Base-by-base conservation (phyloP, 2,113 vertebrate species). In the Peromyscus polionotus region DNA sequence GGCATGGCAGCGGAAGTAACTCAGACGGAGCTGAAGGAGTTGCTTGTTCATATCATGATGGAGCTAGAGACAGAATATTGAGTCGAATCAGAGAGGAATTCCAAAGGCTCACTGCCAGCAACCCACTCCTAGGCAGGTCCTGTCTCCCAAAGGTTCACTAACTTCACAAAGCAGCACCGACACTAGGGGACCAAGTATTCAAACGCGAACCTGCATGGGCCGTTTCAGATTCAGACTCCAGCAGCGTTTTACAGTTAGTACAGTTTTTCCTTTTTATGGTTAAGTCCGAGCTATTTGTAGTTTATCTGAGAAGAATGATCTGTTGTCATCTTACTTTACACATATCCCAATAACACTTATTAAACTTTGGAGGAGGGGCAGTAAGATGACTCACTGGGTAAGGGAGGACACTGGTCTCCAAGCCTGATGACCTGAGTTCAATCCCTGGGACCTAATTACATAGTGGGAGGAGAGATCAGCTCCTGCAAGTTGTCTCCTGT, bases 251-350 rank as follows among this genome's bases (percentile, higher is more conserved):
- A 77, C 63, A 57, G 75, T 90, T 95, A 79, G 57, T 75, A 81
- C 79, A 63, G 57, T 61, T 84, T 63, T 42, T 10, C 28, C 24
- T 51, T 95, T 75, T 22, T 67, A 31, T 54, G 17, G 22, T 61
- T 72, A 89, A 96, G 61, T 90, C 79, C 19, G 59, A 88, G 39
- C 33, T 75, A 88, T 85, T 84, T 92, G 88, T 36, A 80, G 92
- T 59, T 80, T 54, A 22, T 73, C 70, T n/a, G 10, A 73, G 70
- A 73, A 90, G 24, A 79, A 57, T 36, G 36, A 63, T 67, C 72
- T 75, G 48, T 10, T 73, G 80, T n/a, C 72, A 7, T 92, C 61
- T 57, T 81, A 51, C 24, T 85, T 90, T 86, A 92, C 14, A 67
- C 76, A n/a, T 61, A 91, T 75, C 70, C 45, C 61, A 77, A 12